Conservation (phyloP, 1,140 invertebrate genomes). For the Ruditapes philippinarum region DNA sequence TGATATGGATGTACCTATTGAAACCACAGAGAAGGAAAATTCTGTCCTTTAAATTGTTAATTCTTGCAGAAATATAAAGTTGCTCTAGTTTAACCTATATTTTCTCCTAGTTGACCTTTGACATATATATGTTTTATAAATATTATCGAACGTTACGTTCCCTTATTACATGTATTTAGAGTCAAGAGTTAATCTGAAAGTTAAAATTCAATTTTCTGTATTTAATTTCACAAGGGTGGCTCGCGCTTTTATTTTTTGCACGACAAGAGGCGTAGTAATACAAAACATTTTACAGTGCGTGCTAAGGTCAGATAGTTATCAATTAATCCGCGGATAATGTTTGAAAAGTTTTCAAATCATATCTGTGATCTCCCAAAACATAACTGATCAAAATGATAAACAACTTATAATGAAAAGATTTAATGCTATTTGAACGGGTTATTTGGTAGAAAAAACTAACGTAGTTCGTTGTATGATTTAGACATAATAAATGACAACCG, state of each 20-base stretch:
- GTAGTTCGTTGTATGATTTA: constrained; percentile 1
- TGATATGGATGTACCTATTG: too few relatives aligned
- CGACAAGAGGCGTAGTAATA: not conserved
- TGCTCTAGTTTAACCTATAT: too few relatives aligned
- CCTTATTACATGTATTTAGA: too few relatives aligned
- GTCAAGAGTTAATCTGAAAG: not conserved
- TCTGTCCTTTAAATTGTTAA: too few relatives aligned
- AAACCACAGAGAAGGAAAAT: too few relatives aligned
- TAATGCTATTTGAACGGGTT: not conserved
- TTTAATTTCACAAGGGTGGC: not conserved
- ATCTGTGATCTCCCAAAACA: constrained; percentile 12
- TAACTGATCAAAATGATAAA: constrained; percentile 23
- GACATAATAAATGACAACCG: constrained; percentile 11
- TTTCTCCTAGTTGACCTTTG: too few relatives aligned
- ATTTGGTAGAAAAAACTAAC: constrained; percentile 6
- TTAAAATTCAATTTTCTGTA: not conserved
- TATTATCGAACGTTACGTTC: too few relatives aligned
- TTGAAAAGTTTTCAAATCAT: constrained; percentile 28
- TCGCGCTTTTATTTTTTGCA: not conserved
- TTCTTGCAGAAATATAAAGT: too few relatives aligned
- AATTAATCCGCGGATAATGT: constrained; percentile 28
- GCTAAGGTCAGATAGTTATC: constrained; percentile 35
- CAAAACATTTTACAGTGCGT: constrained; percentile 17
- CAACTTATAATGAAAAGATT: constrained; percentile 7
- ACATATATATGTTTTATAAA: too few relatives aligned